Evolutionary conservation across 2,797 vertebrate species (phyloP).

Genomic region (Hephaestus fuliginosus): DNA sequence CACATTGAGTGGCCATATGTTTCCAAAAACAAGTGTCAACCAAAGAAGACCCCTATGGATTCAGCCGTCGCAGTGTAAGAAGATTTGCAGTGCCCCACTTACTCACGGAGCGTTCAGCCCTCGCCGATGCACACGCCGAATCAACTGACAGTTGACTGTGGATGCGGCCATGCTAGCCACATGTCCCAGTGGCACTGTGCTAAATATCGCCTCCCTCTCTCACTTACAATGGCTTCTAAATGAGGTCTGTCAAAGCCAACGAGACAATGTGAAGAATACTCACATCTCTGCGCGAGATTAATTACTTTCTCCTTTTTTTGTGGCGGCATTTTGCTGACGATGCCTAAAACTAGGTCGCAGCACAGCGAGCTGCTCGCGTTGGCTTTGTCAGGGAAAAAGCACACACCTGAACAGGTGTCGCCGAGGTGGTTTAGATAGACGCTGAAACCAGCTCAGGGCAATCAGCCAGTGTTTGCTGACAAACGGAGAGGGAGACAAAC

Average conservation of each 20-base stretch:
- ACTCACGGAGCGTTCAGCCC: constrained; percentile 28
- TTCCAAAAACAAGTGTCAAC: constrained; percentile 29
- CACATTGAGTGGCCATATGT: constrained; percentile 17
- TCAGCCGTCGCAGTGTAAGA: constrained; percentile 36
- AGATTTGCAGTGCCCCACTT: constrained; percentile 68
- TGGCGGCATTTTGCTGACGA: constrained; percentile 61
- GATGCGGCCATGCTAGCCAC: constrained; percentile 56
- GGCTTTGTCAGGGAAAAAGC: constrained; percentile 34
- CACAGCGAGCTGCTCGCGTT: constrained; percentile 13
- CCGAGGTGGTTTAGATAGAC: constrained; percentile 2
- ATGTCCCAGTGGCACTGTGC: constrained; percentile 77
- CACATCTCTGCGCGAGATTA: constrained; percentile 70
- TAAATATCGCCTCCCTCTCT: constrained; percentile 64
- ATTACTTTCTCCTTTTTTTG: constrained; percentile 66
- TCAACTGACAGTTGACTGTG: constrained; percentile 55
- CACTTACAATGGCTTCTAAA: constrained; percentile 62
- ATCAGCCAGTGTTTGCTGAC: constrained; percentile 8
- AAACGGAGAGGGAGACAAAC: not conserved
- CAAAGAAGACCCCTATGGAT: constrained; percentile 28
- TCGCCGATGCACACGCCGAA: constrained; percentile 7
- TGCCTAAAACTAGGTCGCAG: constrained; percentile 59
- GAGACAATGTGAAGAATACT: constrained; percentile 69
- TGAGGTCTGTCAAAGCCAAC: constrained; percentile 57
- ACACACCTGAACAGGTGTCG: constrained; percentile 62
- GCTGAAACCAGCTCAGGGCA: constrained; percentile 15